Evolutionary conservation across 2,797 vertebrate genomes (phyloP), one percentile per base, ranked within the genome.

Genomic region (Oreochromis mossambicus): DNA sequence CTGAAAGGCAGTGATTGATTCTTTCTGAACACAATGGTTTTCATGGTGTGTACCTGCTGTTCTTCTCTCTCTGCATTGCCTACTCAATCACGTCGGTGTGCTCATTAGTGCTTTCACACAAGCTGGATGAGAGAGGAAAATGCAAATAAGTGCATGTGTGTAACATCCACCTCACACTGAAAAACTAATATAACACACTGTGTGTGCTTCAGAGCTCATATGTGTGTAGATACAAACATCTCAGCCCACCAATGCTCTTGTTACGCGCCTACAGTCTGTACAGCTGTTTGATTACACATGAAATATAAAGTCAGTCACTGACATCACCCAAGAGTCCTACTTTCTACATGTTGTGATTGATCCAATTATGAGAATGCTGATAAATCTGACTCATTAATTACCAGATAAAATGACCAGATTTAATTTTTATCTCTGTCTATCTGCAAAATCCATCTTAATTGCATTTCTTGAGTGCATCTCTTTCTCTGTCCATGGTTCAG

Each of bases 1-100:
- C 91, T 95, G 94, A 95, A 94, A 95, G 94, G 95, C 93, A 91
- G 92, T 94, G 95, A 96, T 96, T 96, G 95, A 96, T 96, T 96
- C 94, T 95, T 94, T 95, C 88, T 91, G 91, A 96, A 95, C 95
- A 96, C 95, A 95, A 95, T 93, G 91, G 92, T 94, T 94, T 95
- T 95, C 93, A 94, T 94, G 92, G 90, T 91, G 94, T 91, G 93
- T 92, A 93, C 94, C 92, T 91, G 87, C 89, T 91, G 87, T 81
- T 90, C 94, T 84, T 56, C 70, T 79, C 89, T 87, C 88, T 91
- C 91, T 92, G 88, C 89, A 85, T 87, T 61, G 87, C 94, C 94
- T 94, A 93, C 93, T 94, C 90, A 94, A 92, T 94, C 88, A 87
- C 89, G 88, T 86, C 90, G 79, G 92, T 91, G 87, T 89, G 87